phyloP scores from a whole-genome alignment of 2,113 vertebrate species.

The Paramisgurnus dabryanus region DNA sequence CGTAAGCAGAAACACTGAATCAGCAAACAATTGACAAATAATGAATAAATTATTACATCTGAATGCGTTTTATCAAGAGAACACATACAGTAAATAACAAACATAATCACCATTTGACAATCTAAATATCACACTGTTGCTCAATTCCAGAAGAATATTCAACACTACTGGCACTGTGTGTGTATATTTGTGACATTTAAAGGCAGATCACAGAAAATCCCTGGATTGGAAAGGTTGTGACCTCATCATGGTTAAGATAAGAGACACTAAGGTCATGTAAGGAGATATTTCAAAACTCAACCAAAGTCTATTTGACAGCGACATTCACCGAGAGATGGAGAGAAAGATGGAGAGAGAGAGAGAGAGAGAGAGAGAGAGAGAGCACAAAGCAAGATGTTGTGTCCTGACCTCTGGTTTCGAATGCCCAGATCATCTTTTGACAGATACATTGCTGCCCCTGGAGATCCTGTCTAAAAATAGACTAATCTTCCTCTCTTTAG shows the following conservation, averaged over 20 bases:
- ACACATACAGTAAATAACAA: too few species aligned
- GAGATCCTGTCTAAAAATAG: constrained; percentile 63
- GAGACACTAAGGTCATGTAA: constrained; percentile 22
- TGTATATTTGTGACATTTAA: neutral
- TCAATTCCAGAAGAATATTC: too few species aligned
- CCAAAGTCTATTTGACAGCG: constrained; percentile 49
- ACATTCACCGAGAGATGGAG: constrained; percentile 45
- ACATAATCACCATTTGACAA: too few species aligned
- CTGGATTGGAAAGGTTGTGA: constrained; percentile 47
- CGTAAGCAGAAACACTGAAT: constrained; percentile 3
- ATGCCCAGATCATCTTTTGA: constrained; percentile 64
- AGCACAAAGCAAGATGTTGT: constrained; percentile 58
- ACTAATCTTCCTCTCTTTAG: constrained; percentile 46
- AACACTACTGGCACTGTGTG: too few species aligned
- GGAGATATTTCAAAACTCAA: constrained; percentile 32
- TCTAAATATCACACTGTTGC: too few species aligned
- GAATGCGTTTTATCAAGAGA: too few species aligned
- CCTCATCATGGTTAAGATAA: constrained; percentile 36
- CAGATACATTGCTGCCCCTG: constrained; percentile 56
- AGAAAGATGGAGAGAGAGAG: neutral
- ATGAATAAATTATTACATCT: constrained; percentile 6
- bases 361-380: neutral
- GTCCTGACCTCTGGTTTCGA: constrained; percentile 59
- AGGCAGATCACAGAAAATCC: constrained; percentile 42
- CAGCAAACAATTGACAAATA: constrained; percentile 5